Evolutionary conservation across 2,797 vertebrate species (phyloP), one percentile per base, ranked within the genome.

Genomic region (Pelobates cultripes): DNA sequence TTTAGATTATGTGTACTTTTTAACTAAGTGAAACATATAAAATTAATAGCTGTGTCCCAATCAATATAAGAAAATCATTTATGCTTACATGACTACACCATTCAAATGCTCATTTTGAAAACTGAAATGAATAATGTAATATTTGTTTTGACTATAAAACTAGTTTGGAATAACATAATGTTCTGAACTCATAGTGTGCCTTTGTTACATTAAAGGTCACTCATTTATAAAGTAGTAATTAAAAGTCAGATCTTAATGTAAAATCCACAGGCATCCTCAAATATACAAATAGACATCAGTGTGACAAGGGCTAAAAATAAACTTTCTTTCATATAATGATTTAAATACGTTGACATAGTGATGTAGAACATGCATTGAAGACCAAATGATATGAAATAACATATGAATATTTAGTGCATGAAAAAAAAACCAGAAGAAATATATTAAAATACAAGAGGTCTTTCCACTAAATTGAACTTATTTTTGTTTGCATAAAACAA

Each of bases 241-340:
- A 83, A 78, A 83, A 83, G 82, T 75, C 82, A 83, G 77, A 63
- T 70, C 82, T 75, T 83, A 79, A 83, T 83, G 72, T 79, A 75
- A 47, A 79, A 71, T 70, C 82, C 67, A 61, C 77, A 75, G 77
- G 82, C n/a, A 64, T 64, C 45, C 77, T 67, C 55, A 3, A 43
- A 55, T 44, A 79, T 70, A 79, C 72, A 68, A 75, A 75, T 67
- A 79, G 74, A 71, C 64, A 43, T 57, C 60, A 43, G 66, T 57
- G 77, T 55, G 77, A 75, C 53, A 74, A 79, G 28, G 4, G 66
- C 66, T 74, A 83, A 83, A 83, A 79, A 83, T 79, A 79, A 53
- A 42, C 44, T 70, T 66, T 75, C 53, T 60, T 73, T 82, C 42
- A 77, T 77, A 73, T 77, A 77, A 73, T 69, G 61, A 45, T 53